Percentiles rank a stretch among this genome's conserved stretches.
These are phyloP conservation scores for Trichoplusia ni DNA, from an alignment of 1,140 invertebrate species.

Conservation along the genomic window DNA sequence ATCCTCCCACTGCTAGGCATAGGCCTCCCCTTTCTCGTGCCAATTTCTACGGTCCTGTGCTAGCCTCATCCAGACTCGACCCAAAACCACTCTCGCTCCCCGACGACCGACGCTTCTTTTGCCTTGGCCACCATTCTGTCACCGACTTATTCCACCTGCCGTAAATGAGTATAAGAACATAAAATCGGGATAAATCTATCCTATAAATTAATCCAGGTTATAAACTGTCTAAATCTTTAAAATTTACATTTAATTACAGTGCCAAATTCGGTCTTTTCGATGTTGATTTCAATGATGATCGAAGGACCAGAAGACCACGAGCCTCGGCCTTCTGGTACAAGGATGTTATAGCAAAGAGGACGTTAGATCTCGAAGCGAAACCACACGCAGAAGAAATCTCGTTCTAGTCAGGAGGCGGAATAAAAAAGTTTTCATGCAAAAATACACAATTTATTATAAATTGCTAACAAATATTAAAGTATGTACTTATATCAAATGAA, in stretches of 20 bases:
- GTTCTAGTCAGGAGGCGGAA: conserved; percentile 39
- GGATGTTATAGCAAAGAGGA: conserved; percentile 42
- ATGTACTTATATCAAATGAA: too few relatives aligned
- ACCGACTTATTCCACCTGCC: too few relatives aligned
- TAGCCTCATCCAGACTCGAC: too few relatives aligned
- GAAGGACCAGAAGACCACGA: conserved; percentile 46
- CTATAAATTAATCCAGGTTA: not conserved
- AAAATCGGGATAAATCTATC: not conserved
- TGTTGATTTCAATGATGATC: conserved; percentile 54
- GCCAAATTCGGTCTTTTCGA: conserved; percentile 66
- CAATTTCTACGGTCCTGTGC: too few relatives aligned
- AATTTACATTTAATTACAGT: conserved; percentile 38
- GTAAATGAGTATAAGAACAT: not conserved
- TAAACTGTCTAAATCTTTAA: not conserved
- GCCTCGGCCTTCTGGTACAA: conserved; percentile 59
- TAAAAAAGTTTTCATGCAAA: too few relatives aligned
- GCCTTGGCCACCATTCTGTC: too few relatives aligned
- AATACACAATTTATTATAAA: too few relatives aligned
- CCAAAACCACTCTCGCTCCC: too few relatives aligned
- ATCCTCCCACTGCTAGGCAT: not conserved
- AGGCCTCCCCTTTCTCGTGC: too few relatives aligned
- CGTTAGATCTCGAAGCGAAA: conserved; percentile 37
- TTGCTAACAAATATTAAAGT: too few relatives aligned
- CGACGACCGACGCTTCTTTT: too few relatives aligned
- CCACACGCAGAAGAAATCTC: conserved; percentile 37